These are phyloP conservation scores for Tiaroga cobitis DNA, from an alignment of 2,797 vertebrate species.

Conservation along the genomic window DNA sequence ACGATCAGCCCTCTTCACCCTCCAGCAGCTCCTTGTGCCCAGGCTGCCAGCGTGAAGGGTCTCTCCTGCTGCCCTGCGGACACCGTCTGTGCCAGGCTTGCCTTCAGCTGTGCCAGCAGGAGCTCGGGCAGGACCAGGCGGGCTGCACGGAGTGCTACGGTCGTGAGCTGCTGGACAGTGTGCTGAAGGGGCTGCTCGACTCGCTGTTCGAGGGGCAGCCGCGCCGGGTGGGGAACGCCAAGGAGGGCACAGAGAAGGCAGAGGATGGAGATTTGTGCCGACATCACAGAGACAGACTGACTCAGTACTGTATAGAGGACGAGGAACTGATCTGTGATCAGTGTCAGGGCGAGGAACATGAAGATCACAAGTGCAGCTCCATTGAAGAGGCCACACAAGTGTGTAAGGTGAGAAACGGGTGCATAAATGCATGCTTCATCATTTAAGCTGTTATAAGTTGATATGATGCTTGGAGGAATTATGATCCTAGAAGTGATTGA, in stretches of 20 bases:
- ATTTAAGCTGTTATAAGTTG: neutral
- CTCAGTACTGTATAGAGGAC: conserved; percentile 67
- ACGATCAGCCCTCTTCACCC: conserved; percentile 39
- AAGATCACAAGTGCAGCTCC: conserved; percentile 62
- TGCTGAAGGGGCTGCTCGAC: conserved; percentile 67
- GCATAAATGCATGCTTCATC: neutral
- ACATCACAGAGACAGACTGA: conserved; percentile 60
- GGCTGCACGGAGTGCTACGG: conserved; percentile 80
- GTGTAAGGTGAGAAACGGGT: conserved; percentile 64
- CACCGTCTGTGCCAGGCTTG: conserved; percentile 83
- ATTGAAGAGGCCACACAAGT: conserved; percentile 63
- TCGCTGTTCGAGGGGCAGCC: conserved; percentile 66
- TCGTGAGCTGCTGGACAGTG: conserved; percentile 63
- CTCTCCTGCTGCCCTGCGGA: conserved; percentile 78
- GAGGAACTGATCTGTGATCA: conserved; percentile 63
- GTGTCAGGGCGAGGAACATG: conserved; percentile 63
- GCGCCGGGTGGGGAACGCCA: conserved; percentile 41
- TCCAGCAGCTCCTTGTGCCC: conserved; percentile 67
- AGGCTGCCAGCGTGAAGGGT: conserved; percentile 77
- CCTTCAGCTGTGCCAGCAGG: conserved; percentile 71
- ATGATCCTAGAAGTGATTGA: neutral
- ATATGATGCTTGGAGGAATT: neutral
- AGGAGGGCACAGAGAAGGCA: neutral
- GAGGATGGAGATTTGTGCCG: conserved; percentile 48
- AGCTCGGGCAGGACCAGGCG: conserved; percentile 55